A percentile compares a stretch with the other conserved stretches of the same genome.
Evolutionary conservation across 2,113 vertebrate species (phyloP).

Genomic region (Passer domesticus): DNA sequence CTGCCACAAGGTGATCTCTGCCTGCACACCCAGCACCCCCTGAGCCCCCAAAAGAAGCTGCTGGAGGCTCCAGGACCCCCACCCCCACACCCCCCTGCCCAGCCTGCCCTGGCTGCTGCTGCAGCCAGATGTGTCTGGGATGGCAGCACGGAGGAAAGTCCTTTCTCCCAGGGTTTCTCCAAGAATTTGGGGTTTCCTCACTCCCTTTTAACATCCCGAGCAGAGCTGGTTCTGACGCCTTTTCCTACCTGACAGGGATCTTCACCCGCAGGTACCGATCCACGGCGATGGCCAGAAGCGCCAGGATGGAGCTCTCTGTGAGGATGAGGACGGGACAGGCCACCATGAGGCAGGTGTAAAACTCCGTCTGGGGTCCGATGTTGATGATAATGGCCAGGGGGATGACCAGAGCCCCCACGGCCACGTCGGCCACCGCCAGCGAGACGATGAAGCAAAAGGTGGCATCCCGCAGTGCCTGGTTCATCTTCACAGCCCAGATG

Average conservation of each 20-base stretch:
- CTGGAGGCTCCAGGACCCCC: not conserved
- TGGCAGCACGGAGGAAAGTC: fast-evolving
- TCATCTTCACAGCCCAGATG: constrained; percentile 96
- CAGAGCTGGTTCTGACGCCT: fast-evolving
- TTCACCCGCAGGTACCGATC: constrained; percentile 96
- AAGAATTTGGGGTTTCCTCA: not conserved
- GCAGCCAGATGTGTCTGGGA: not conserved
- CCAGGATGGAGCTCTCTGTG: constrained; percentile 96
- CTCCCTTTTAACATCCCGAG: not conserved
- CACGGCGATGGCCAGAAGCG: constrained; percentile 93
- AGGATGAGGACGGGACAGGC: constrained; percentile 93
- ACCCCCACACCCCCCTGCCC: not conserved
- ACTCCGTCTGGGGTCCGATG: constrained; percentile 84
- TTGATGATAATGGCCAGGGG: constrained; percentile 93
- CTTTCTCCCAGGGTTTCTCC: not conserved
- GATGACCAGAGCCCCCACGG: constrained; percentile 93
- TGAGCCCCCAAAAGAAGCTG: not conserved
- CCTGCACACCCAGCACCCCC: not conserved
- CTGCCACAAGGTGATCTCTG: not conserved
- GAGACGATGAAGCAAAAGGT: constrained; percentile 97
- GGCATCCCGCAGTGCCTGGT: constrained; percentile 89
- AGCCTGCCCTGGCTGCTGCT: fast-evolving
- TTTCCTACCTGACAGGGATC: constrained; percentile 91
- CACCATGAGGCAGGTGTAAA: constrained; percentile 91
- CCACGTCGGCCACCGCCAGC: constrained; percentile 92